These are phyloP conservation scores for Eupeodes latifasciatus DNA, from an alignment of 2,888 invertebrate species.

Conservation along the genomic window DNA sequence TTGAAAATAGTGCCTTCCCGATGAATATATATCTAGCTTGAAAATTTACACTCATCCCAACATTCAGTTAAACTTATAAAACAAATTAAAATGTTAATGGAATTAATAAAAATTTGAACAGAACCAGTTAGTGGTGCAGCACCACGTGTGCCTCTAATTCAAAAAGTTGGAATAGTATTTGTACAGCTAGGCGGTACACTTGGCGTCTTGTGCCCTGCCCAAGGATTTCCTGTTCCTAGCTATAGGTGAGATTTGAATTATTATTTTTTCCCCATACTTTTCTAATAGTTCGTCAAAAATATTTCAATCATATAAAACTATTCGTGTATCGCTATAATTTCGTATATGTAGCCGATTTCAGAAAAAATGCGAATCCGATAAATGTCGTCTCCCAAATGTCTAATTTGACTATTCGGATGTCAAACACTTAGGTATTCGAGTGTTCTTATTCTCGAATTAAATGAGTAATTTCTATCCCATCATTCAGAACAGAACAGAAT, in stretches of 20 bases:
- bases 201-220: conserved; percentile 88
- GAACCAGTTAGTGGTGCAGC: conserved; percentile 86
- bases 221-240: conserved; percentile 90
- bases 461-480: conserved; percentile 1
- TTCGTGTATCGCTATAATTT: too few species aligned
- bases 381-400: too few species aligned
- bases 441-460: not conserved
- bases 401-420: too few species aligned
- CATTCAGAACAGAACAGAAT: conserved; percentile 26
- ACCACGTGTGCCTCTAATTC: conserved; percentile 87
- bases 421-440: too few species aligned
- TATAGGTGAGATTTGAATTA: conserved; percentile 86
- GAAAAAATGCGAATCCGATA: too few species aligned
- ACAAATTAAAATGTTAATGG: not conserved
- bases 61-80: conserved; percentile 13
- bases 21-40: too few species aligned
- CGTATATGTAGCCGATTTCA: too few species aligned
- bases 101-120: conserved; percentile 77
- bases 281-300: too few species aligned
- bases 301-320: too few species aligned
- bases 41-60: not conserved
- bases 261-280: too few species aligned
- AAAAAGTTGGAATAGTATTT: conserved; percentile 80
- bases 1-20: too few species aligned
- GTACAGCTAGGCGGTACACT: conserved; percentile 80